phyloP scores from a whole-genome alignment of 92 coral and sea anemone genomes.

The Palythoa caribaeorum region DNA sequence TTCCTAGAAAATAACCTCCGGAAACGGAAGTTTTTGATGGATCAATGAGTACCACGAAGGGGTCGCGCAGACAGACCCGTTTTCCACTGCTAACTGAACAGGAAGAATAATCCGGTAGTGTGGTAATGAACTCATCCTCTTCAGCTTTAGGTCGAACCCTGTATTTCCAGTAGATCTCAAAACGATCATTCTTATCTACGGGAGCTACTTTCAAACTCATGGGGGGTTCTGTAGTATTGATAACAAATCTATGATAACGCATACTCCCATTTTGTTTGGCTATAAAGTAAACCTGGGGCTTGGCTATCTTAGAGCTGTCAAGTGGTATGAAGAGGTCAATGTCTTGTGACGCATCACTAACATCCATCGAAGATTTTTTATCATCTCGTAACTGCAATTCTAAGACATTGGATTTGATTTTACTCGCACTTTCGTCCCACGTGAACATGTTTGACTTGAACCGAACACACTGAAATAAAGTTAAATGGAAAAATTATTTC shows the following conservation, averaged over 20 bases:
- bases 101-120: constrained; percentile 52
- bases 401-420: constrained; percentile 34
- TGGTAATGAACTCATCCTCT: constrained; percentile 39
- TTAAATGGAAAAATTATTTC: background rate
- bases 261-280: constrained; percentile 58
- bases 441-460: constrained; percentile 13
- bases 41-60: constrained; percentile 44
- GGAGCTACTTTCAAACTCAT: constrained; percentile 39
- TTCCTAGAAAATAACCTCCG: constrained; percentile 59
- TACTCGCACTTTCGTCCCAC: constrained; percentile 31
- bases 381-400: constrained; percentile 51
- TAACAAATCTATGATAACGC: constrained; percentile 57
- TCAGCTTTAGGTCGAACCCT: constrained; percentile 27
- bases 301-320: constrained; percentile 23
- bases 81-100: constrained; percentile 15
- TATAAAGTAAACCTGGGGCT: constrained; percentile 35
- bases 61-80: constrained; percentile 40
- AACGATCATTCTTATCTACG: background rate
- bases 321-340: constrained; percentile 57
- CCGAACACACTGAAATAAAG: constrained; percentile 7
- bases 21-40: constrained; percentile 1
- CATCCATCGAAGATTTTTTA: constrained; percentile 9
- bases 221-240: constrained; percentile 44
- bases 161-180: constrained; percentile 54
- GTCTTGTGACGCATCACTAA: constrained; percentile 28